These are phyloP conservation scores for Pogonocichla stellata DNA, from an alignment of 2,113 vertebrate species.

Conservation along the genomic window DNA sequence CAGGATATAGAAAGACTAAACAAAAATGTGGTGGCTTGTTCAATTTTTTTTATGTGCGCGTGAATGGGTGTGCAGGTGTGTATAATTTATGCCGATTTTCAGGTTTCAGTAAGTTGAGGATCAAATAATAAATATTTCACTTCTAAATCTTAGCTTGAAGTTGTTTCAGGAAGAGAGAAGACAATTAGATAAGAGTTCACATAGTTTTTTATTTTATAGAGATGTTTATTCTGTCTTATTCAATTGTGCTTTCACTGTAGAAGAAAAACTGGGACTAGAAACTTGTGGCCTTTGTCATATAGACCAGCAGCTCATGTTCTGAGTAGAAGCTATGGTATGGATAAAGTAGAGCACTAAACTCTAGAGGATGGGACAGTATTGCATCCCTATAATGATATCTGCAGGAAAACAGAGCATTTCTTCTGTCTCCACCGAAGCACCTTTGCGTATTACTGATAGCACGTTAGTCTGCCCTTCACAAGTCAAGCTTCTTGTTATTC, in stretches of 20 bases:
- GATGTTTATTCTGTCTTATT: neutral
- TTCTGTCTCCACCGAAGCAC: neutral
- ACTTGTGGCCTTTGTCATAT: neutral
- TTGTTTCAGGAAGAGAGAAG: neutral
- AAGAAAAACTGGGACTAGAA: neutral
- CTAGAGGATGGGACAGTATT: accelerated
- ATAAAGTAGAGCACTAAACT: neutral
- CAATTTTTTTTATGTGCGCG: neutral
- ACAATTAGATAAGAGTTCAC: neutral
- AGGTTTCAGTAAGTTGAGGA: neutral
- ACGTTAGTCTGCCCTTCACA: neutral
- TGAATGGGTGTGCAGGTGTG: too few relatives aligned
- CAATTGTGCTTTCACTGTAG: neutral
- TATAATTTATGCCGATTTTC: neutral
- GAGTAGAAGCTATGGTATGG: neutral
- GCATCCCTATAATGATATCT: neutral
- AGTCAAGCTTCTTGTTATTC: neutral
- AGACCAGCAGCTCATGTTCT: neutral
- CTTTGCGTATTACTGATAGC: neutral
- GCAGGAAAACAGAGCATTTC: neutral
- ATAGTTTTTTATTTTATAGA: neutral
- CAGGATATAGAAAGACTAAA: neutral
- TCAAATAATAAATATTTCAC: neutral
- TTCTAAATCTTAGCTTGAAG: neutral
- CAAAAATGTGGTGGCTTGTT: neutral